These are phyloP conservation scores for Hemithea aestivaria DNA, from an alignment of 2,888 invertebrate species.

Conservation along the genomic window DNA sequence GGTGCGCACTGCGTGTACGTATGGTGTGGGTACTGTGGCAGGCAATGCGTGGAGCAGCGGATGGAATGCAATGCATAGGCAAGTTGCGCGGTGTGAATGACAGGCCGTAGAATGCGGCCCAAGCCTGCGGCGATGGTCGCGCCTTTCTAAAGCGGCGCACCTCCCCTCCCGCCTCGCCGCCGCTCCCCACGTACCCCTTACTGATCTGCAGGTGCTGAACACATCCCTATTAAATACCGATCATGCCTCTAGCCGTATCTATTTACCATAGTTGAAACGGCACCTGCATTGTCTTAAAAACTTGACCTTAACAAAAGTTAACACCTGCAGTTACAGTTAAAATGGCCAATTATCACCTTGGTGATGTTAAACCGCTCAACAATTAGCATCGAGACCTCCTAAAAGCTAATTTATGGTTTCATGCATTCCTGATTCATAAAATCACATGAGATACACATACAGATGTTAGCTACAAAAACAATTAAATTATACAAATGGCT, in stretches of 20 bases:
- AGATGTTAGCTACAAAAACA: too few species aligned
- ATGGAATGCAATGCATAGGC: constrained; percentile 78
- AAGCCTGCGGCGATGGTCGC: constrained; percentile 78
- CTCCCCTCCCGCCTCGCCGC: constrained; percentile 47
- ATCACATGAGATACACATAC: neutral
- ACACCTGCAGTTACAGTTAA: constrained; percentile 62
- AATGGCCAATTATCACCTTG: constrained; percentile 46
- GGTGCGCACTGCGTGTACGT: constrained; percentile 44
- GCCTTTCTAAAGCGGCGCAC: constrained; percentile 79
- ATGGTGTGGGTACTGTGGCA: constrained; percentile 33
- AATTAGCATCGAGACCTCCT: constrained; percentile 31
- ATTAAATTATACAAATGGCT: too few species aligned
- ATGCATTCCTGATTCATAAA: constrained; percentile 4
- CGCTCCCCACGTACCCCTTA: constrained; percentile 52
- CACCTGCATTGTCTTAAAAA: constrained; percentile 74
- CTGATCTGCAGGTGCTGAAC: constrained; percentile 72
- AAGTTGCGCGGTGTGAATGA: constrained; percentile 79
- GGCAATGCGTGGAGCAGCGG: constrained; percentile 64
- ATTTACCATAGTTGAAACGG: constrained; percentile 67
- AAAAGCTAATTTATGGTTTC: constrained; percentile 17
- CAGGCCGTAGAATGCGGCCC: constrained; percentile 79
- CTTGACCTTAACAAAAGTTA: constrained; percentile 55
- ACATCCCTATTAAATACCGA: constrained; percentile 78
- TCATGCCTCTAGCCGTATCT: constrained; percentile 73
- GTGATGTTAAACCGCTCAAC: constrained; percentile 38